Evolutionary conservation across 2,797 vertebrate genomes (phyloP).

Genomic region (Setipinna tenuifilis): DNA sequence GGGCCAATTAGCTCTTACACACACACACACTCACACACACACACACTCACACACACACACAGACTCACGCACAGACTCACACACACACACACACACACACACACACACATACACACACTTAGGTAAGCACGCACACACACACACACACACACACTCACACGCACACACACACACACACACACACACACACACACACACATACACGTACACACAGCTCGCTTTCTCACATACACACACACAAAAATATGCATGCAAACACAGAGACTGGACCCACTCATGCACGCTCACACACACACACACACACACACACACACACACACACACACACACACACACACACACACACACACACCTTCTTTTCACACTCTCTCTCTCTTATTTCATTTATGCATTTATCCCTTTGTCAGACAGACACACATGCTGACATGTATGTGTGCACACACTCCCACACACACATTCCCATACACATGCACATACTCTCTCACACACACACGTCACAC

Average conservation of each 20-base stretch:
- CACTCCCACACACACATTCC: neutral
- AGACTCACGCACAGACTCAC: neutral
- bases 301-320: neutral
- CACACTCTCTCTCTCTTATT: no score
- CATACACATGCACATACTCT: neutral
- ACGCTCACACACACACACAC: neutral
- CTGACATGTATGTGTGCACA: neutral
- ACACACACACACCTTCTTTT: no score
- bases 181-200: neutral
- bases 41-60: constrained; percentile 9
- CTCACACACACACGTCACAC: neutral
- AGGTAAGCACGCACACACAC: no score
- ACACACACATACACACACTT: neutral
- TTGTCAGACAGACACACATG: no score
- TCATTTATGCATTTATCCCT: no score
- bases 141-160: no score
- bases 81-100: neutral
- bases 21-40: neutral
- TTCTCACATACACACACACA: no score
- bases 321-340: no score
- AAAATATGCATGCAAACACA: neutral
- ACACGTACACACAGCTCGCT: neutral
- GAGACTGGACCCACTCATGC: neutral
- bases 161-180: no score
- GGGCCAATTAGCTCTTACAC: constrained; percentile 7